Evolutionary conservation across 1,140 invertebrate species (phyloP).

Genomic region (Sarcophaga bullata): DNA sequence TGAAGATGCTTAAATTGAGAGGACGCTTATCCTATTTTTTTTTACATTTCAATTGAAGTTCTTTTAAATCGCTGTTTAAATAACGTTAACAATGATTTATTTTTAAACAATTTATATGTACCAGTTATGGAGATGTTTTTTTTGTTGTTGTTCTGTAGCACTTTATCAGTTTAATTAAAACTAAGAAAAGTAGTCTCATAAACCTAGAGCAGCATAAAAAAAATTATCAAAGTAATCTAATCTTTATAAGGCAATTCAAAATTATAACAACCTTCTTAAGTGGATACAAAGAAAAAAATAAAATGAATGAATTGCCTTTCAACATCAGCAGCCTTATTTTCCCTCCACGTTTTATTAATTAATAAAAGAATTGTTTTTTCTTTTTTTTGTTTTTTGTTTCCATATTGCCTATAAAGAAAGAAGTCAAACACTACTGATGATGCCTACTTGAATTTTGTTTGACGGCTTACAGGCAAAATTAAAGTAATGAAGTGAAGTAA

Average conservation of each 20-base stretch:
- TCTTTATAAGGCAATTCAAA: background rate
- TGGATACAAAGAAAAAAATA: background rate
- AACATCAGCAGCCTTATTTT: background rate
- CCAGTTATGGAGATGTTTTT: background rate
- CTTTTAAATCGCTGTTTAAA: background rate
- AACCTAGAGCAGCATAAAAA: background rate
- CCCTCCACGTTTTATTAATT: background rate
- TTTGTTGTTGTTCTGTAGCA: background rate
- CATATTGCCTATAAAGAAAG: too few relatives aligned
- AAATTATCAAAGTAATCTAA: constrained; percentile 4
- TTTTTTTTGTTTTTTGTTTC: too few relatives aligned
- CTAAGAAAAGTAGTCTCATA: background rate
- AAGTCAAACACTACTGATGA: too few relatives aligned
- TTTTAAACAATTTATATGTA: background rate
- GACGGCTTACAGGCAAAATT: too few relatives aligned
- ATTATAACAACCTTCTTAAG: background rate
- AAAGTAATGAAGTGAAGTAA: too few relatives aligned
- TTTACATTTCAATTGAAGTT: background rate
- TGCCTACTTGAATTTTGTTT: too few relatives aligned
- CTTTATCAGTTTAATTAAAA: constrained; percentile 21
- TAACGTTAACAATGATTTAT: background rate
- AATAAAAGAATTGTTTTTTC: background rate
- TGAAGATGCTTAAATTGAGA: too few relatives aligned
- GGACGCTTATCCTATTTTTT: too few relatives aligned
- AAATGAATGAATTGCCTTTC: background rate